Conservation (phyloP, 2,888 invertebrate genomes). For the Cerastis leucographa region DNA sequence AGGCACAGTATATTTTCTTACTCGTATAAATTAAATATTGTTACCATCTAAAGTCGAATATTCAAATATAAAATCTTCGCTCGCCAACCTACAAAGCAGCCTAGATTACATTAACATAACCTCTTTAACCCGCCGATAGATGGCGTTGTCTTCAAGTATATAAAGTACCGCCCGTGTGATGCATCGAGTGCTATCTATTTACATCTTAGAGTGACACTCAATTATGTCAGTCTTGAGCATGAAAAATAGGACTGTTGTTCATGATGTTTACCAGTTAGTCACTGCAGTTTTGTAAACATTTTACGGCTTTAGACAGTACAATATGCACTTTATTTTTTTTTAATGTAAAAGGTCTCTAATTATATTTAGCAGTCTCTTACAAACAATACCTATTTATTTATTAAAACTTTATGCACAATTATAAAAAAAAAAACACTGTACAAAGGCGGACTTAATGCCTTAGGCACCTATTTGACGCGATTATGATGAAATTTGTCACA, state of each 20-base stretch:
- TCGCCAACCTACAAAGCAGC: not conserved
- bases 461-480: no score
- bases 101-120: conserved; percentile 38
- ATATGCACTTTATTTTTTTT: no score
- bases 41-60: not conserved
- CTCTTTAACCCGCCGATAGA: conserved; percentile 24
- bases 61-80: not conserved
- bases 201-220: conserved; percentile 50
- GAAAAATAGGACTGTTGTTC: conserved; percentile 19
- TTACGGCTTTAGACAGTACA: not conserved
- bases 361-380: no score
- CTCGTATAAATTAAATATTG: not conserved
- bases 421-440: no score
- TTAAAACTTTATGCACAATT: no score
- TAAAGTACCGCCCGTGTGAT: not conserved
- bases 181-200: conserved; percentile 30
- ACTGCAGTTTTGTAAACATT: no score
- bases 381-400: no score
- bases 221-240: conserved; percentile 42
- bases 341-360: no score
- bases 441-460: no score
- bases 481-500: no score
- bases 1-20: not conserved
- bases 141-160: conserved; percentile 30
- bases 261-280: not conserved